Evolutionary conservation across 2,888 invertebrate genomes (phyloP).

Genomic region (Argyresthia albistria): DNA sequence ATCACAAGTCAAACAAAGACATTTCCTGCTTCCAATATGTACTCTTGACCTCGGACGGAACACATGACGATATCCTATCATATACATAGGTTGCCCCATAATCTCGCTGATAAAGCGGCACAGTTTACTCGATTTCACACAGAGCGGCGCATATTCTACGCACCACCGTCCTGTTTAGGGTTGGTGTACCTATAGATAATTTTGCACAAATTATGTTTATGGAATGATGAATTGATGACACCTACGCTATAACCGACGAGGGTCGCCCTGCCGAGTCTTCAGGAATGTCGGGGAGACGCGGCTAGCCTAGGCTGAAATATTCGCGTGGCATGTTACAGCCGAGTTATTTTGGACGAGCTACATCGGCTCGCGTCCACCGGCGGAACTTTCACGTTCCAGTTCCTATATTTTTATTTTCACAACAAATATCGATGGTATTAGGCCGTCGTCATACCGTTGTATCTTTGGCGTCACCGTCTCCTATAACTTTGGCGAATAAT

Average conservation of each 20-base stretch:
- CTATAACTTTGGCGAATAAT: no score
- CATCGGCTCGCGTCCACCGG: slow-evolving; percentile 46
- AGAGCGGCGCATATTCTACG: slow-evolving; percentile 8
- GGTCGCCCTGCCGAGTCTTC: no score
- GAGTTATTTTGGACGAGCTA: slow-evolving; percentile 56
- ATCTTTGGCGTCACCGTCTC: background rate
- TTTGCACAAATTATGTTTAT: background rate
- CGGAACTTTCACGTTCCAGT: slow-evolving; percentile 24
- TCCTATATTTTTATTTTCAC: slow-evolving; percentile 17
- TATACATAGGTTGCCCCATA: slow-evolving; percentile 8
- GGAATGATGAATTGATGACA: background rate
- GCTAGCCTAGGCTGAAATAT: slow-evolving; percentile 31
- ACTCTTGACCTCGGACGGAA: slow-evolving; percentile 2
- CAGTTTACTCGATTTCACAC: slow-evolving; percentile 20
- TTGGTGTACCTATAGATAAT: background rate
- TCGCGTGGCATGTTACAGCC: slow-evolving; percentile 31
- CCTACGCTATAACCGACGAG: no score
- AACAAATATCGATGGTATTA: slow-evolving; percentile 7
- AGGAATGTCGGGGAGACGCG: no score
- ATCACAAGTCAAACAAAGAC: no score
- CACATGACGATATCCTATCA: background rate
- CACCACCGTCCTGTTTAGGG: background rate
- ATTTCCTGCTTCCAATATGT: background rate
- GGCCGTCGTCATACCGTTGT: background rate
- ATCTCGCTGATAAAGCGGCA: slow-evolving; percentile 27